phyloP scores from a whole-genome alignment of 2,113 vertebrate genomes.

The Nymphicus hollandicus region DNA sequence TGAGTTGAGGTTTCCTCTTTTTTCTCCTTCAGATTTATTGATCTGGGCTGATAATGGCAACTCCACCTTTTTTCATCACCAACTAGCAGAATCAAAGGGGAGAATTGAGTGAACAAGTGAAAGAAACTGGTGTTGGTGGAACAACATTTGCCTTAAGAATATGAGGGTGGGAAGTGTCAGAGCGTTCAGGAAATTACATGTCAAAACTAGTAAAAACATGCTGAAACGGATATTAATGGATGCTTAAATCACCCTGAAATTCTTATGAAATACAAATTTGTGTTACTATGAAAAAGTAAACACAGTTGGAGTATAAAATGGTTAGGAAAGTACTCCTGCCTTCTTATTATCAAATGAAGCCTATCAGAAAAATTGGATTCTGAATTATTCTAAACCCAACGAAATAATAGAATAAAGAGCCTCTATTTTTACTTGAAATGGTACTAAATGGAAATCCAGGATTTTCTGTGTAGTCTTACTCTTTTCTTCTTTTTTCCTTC shows the following conservation, averaged over 20 bases:
- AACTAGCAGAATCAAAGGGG: not conserved
- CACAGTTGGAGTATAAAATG: not conserved
- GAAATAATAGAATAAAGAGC: not conserved
- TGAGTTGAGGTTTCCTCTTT: constrained; percentile 43
- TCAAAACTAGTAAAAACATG: constrained; percentile 14
- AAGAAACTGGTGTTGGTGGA: not conserved
- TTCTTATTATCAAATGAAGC: not conserved
- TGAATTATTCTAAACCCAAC: not conserved
- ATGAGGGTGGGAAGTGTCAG: not conserved
- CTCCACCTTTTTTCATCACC: not conserved
- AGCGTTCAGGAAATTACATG: constrained; percentile 9
- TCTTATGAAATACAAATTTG: not conserved
- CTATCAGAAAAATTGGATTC: not conserved
- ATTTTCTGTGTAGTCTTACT: not conserved
- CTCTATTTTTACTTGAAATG: not conserved
- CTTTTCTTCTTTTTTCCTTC: not conserved
- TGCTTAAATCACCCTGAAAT: constrained; percentile 30
- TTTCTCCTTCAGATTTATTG: constrained; percentile 48
- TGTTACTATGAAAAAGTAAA: not conserved
- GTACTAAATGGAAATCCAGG: not conserved
- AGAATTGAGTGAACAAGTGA: not conserved
- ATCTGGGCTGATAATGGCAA: constrained; percentile 50
- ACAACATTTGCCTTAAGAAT: not conserved
- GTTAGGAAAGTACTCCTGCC: not conserved
- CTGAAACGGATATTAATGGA: not conserved